Evolutionary conservation across 2,888 invertebrate species (phyloP).

Genomic region (Rosalia funebris): DNA sequence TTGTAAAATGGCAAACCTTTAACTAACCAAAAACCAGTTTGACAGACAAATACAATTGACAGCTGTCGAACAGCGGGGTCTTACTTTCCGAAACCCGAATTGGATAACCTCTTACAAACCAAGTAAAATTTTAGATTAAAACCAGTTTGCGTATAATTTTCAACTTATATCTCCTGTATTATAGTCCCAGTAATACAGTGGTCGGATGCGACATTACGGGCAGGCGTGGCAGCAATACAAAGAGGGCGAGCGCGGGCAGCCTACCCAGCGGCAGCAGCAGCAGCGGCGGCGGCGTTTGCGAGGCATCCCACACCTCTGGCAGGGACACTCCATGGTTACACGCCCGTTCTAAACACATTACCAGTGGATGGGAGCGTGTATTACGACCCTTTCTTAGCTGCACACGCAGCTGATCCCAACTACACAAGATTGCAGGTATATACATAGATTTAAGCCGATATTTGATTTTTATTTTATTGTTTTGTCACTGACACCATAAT

Average conservation of each 20-base stretch:
- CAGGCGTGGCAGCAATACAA: slow-evolving; percentile 85
- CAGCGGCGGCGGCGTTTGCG: slow-evolving; percentile 76
- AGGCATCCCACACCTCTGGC: slow-evolving; percentile 73
- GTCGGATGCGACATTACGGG: slow-evolving; percentile 74
- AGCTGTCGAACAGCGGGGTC: too few species aligned
- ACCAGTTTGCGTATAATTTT: too few species aligned
- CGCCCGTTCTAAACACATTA: slow-evolving; percentile 68
- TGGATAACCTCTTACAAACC: too few species aligned
- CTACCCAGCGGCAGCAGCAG: slow-evolving; percentile 77
- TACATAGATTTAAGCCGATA: background rate
- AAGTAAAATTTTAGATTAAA: too few species aligned
- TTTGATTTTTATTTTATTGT: too few species aligned
- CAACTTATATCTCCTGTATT: too few species aligned
- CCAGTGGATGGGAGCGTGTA: slow-evolving; percentile 80
- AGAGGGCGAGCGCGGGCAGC: slow-evolving; percentile 76
- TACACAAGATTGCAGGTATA: slow-evolving; percentile 85
- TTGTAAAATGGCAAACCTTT: too few species aligned
- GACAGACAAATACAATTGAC: too few species aligned
- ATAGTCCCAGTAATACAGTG: slow-evolving; percentile 89
- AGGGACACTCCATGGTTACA: slow-evolving; percentile 86
- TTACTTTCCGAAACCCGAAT: too few species aligned
- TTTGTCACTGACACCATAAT: too few species aligned
- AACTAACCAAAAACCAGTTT: too few species aligned
- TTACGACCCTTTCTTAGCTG: slow-evolving; percentile 96
- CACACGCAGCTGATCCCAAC: slow-evolving; percentile 86